Evolutionary conservation across 2,113 vertebrate species (phyloP).

Genomic region (Bubalus kerabau): DNA sequence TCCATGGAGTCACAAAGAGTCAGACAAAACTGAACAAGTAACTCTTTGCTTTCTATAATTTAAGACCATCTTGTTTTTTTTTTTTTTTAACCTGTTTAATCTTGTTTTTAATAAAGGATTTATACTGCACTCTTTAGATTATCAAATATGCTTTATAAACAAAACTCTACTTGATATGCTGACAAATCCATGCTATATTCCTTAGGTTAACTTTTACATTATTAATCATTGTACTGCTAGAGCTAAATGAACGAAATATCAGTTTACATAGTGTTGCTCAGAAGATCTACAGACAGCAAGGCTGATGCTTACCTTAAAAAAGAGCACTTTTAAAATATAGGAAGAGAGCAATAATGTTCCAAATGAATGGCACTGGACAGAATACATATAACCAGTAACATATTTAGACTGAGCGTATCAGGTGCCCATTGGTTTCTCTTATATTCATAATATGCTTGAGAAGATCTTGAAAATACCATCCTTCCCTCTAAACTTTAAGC

Average conservation of each 20-base stretch:
- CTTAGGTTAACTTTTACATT: constrained; percentile 27
- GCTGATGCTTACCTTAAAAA: constrained; percentile 45
- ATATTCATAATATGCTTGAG: neutral
- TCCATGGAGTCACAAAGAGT: neutral
- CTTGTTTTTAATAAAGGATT: neutral
- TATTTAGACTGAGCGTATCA: neutral
- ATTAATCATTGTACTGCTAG: constrained; percentile 60
- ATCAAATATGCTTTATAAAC: constrained; percentile 55
- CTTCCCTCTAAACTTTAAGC: neutral
- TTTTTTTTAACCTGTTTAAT: neutral
- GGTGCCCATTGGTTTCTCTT: neutral
- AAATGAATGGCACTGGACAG: neutral
- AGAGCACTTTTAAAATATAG: constrained; percentile 61
- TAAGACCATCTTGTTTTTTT: neutral
- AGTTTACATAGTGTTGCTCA: constrained; percentile 41
- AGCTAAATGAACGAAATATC: constrained; percentile 17
- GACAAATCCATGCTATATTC: neutral
- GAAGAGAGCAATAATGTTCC: neutral
- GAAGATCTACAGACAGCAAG: constrained; percentile 64
- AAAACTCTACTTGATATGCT: constrained; percentile 10
- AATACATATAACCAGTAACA: no score
- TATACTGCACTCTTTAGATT: neutral
- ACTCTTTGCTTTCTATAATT: neutral
- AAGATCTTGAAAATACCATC: neutral
- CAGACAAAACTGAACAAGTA: neutral